Base-by-base conservation (phyloP, 1,140 invertebrate genomes). In the Trichoplusia ni region DNA sequence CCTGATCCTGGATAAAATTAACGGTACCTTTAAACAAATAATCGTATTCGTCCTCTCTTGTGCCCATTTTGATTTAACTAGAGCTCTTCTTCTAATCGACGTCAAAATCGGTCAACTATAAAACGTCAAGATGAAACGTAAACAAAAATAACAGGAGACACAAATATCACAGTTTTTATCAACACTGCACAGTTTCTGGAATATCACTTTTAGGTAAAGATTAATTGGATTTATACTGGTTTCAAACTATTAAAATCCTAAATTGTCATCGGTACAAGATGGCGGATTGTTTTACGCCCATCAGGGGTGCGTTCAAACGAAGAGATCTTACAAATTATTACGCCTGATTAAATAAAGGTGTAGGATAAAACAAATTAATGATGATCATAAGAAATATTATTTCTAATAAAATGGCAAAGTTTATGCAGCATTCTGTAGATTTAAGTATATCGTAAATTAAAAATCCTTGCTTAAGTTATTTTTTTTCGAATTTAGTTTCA, bases 1-100 rank as follows among this genome's bases (percentile, higher is more conserved):
- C 13, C 0, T 13, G 31, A 9, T 19, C 25, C 25, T 19, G 25
- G 31, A 44, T 44, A 25, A 25, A 58, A 58, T 42, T 16, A 40
- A 31, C 25, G 27, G 92, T 94, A 99, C 98, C 98, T 98, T 99
- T 99, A 93, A 99, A 99, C 91, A 99, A 95, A 95, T 99, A 99
- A 94, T 99, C 99, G 92, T 99, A 99, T 93, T 99, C 98, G 92
- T 99, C 98, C 93, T 99, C 98, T 93, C 98, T 97, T 92, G 96
- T 96, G 91, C 96, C 96, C 97, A 98, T 98, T 92, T 94, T 94
- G 91, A 82, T 79, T 65, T 79, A 86, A 80, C 74, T 82, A 83
- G 79, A 75, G 73, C 67, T 74, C 79, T 81, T n/a, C 64, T 84
- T 69, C 73, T 71, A 73, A 79, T 83, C 84, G 84, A 88, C 87